These are phyloP conservation scores for Halcyon badia DNA, from an alignment of 2,797 vertebrate species.

Conservation along the genomic window DNA sequence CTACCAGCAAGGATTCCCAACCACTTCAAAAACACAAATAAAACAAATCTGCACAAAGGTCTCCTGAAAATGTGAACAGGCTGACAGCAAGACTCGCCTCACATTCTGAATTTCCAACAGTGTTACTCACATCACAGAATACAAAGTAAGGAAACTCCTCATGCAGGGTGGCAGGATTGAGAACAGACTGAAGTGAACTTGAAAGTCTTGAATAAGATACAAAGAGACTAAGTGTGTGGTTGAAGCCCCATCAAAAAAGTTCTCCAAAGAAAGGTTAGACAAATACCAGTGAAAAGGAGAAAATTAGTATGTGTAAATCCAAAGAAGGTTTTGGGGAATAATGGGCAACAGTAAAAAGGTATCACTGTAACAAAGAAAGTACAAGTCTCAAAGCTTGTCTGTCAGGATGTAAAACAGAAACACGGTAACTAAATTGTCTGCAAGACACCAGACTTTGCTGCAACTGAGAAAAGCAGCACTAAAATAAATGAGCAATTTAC, in stretches of 20 bases:
- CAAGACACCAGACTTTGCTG: not conserved
- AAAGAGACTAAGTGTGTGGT: not conserved
- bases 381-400: not conserved
- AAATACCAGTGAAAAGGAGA: not conserved
- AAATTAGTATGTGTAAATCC: not conserved
- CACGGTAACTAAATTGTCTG: not conserved
- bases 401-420: not conserved
- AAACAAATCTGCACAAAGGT: not conserved
- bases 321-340: not conserved
- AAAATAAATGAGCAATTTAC: not conserved
- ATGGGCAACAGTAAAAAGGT: not conserved
- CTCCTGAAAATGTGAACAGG: accelerated
- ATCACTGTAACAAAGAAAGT: not conserved
- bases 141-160: not conserved
- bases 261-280: not conserved
- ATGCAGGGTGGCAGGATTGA: not conserved
- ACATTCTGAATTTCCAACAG: not conserved
- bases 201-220: not conserved
- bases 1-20: not conserved
- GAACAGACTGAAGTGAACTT: not conserved
- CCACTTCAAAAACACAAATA: not conserved
- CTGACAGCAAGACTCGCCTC: not conserved
- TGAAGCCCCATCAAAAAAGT: not conserved
- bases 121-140: not conserved
- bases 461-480: not conserved